Evolutionary conservation across 2,888 invertebrate species (phyloP).

Genomic region (Nudaria mundana): DNA sequence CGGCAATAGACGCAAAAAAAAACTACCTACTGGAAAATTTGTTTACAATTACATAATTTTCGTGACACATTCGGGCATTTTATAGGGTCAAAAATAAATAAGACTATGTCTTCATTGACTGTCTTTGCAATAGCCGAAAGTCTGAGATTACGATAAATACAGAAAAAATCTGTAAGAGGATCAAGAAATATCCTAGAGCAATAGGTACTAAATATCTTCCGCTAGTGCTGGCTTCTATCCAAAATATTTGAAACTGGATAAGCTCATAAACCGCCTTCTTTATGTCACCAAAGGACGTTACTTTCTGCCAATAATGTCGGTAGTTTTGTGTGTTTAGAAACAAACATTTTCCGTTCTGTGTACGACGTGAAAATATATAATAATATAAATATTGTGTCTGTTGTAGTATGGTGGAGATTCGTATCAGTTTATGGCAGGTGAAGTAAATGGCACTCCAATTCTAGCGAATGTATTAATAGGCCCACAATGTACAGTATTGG

Average conservation of each 20-base stretch:
- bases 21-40: too few relatives aligned
- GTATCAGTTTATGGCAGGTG: conserved; percentile 8
- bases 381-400: conserved; percentile 17
- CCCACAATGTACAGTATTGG: too few relatives aligned
- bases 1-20: too few relatives aligned
- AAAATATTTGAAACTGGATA: conserved; percentile 7
- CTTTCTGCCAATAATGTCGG: conserved; percentile 4
- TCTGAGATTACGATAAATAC: too few relatives aligned
- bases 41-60: too few relatives aligned
- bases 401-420: conserved; percentile 7
- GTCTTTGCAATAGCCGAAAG: too few relatives aligned
- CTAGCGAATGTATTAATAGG: neutral
- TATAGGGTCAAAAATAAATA: neutral
- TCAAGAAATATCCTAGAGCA: neutral
- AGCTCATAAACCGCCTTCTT: conserved; percentile 17
- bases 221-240: neutral
- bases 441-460: conserved; percentile 11
- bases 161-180: neutral
- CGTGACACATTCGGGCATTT: neutral
- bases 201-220: neutral
- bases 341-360: conserved; percentile 17
- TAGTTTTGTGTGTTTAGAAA: conserved; percentile 10
- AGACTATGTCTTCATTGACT: too few relatives aligned
- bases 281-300: conserved; percentile 9
- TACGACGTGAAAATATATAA: conserved; percentile 13